A percentile compares a stretch with the other conserved stretches of the same genome.
These are phyloP conservation scores for Struthio camelus DNA, from an alignment of 2,113 vertebrate genomes.

Conservation along the genomic window DNA sequence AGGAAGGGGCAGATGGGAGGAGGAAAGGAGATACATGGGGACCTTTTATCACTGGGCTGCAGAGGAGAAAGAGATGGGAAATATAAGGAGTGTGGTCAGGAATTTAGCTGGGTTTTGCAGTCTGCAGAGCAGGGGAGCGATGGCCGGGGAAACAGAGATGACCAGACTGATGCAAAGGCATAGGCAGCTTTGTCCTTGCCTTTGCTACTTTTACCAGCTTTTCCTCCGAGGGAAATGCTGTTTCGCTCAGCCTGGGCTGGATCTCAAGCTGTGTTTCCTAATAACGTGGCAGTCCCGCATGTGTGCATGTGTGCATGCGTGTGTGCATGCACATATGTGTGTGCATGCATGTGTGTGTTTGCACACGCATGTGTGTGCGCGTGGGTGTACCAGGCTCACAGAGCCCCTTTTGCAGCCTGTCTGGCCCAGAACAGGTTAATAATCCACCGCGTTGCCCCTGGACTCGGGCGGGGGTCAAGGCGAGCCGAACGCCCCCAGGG, in stretches of 20 bases:
- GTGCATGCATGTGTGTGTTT: no score
- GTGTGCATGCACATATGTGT: no score
- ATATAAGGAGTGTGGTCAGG: not conserved
- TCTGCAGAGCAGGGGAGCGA: not conserved
- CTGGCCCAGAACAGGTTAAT: not conserved
- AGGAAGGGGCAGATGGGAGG: not conserved
- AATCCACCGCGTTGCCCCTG: not conserved
- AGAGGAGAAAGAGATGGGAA: not conserved
- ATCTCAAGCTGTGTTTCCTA: not conserved
- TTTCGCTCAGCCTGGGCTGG: not conserved
- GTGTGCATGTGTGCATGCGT: no score
- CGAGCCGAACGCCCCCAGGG: not conserved
- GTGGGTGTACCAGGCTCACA: not conserved
- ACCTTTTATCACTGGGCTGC: not conserved
- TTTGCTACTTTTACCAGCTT: not conserved
- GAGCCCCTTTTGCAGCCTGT: not conserved
- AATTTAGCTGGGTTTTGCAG: not conserved
- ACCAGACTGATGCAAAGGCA: not conserved
- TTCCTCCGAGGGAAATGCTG: not conserved
- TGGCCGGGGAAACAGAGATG: fast-evolving
- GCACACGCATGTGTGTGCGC: no score
- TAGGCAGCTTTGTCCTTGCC: not conserved
- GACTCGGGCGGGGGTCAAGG: not conserved
- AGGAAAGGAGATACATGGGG: not conserved
- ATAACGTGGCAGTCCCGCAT: not conserved